Evolutionary conservation across 2,797 vertebrate species (phyloP).

Genomic region (Pseudomugil gertrudae): DNA sequence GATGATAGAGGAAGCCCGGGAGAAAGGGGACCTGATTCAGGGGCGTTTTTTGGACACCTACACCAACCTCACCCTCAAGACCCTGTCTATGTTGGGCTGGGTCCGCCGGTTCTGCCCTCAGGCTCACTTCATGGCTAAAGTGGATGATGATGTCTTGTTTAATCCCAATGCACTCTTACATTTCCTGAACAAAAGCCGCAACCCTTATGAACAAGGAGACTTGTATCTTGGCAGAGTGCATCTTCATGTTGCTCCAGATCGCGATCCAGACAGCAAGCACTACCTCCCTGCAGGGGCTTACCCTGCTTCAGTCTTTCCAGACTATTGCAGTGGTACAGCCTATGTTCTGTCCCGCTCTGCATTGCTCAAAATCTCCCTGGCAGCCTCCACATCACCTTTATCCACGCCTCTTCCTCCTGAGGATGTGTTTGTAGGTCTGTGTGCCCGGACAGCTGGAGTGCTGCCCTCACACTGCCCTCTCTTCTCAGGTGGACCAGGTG

Average conservation of each 20-base stretch:
- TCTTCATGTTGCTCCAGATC: conserved; percentile 79
- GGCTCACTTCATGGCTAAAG: conserved; percentile 76
- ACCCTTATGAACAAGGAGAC: conserved; percentile 67
- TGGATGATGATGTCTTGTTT: conserved; percentile 82
- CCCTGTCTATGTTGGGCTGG: conserved; percentile 85
- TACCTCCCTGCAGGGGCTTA: conserved; percentile 79
- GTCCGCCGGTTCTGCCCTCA: conserved; percentile 75
- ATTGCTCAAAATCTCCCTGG: conserved; percentile 79
- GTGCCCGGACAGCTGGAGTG: conserved; percentile 82
- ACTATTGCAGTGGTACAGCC: conserved; percentile 90
- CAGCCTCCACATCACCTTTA: conserved; percentile 63
- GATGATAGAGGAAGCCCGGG: conserved; percentile 77
- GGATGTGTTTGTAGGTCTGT: conserved; percentile 88
- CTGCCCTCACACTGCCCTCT: conserved; percentile 83
- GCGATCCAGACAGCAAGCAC: conserved; percentile 79
- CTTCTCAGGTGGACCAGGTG: conserved; percentile 83
- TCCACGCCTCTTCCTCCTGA: conserved; percentile 82
- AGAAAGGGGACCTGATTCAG: conserved; percentile 81
- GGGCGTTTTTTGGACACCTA: conserved; percentile 86
- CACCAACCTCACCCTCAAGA: conserved; percentile 88
- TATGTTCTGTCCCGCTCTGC: conserved; percentile 86
- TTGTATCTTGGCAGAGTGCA: conserved; percentile 89
- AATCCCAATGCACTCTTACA: conserved; percentile 74
- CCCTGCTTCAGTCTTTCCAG: conserved; percentile 79
- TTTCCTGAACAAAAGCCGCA: conserved; percentile 74